Base-by-base conservation (phyloP, 2,888 invertebrate species). In the Thymelicus acteon region DNA sequence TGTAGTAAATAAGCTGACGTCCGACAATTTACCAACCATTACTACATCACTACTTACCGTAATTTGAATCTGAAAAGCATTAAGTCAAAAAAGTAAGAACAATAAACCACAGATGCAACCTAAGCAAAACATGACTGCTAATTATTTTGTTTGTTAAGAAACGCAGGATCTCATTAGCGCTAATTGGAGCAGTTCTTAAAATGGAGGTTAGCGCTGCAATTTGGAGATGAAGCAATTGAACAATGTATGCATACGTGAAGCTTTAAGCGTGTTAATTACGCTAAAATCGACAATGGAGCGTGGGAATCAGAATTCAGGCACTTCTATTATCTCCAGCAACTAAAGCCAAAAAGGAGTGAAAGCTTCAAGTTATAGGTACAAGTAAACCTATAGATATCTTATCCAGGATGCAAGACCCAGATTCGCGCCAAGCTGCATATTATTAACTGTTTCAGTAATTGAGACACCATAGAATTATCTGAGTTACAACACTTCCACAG, bases 251-350 rank as follows among this genome's bases (percentile, higher is more conserved):
- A 47, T 58, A 69, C 69, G 37, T 19, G 39, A 39, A 39, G 44
- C 40, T 62, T 54, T 61, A 40, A 47, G 62, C 68, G 58, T 63
- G 63, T 58, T 69, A 69, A 69, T 69, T 58, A 69, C 49, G 60
- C 62, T 63, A 68, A 68, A 61, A 69, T 48, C 48, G 15, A 73
- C 73, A 72, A 72, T 73, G 66, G 72, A 72, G 8, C 73, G 73
- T 73, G 73, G 72, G 73, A 73, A 73, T 68, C 61, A 19, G 49
- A 60, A 69, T 69, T 54, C 62, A n/a, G 54, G 54, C 44, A 31
- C 5, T 57, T 68, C 52, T 62, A 61, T 62, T 60, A 67, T 67
- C 61, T 68, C 15, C 60, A 52, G 52, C 52, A 37, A 48, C 48
- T 60, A 12, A 54, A 31, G 68, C 68, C 68, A 54, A 68, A 68